Evolutionary conservation across 2,113 vertebrate genomes (phyloP).

Genomic region (Nerophis lumbriciformis): DNA sequence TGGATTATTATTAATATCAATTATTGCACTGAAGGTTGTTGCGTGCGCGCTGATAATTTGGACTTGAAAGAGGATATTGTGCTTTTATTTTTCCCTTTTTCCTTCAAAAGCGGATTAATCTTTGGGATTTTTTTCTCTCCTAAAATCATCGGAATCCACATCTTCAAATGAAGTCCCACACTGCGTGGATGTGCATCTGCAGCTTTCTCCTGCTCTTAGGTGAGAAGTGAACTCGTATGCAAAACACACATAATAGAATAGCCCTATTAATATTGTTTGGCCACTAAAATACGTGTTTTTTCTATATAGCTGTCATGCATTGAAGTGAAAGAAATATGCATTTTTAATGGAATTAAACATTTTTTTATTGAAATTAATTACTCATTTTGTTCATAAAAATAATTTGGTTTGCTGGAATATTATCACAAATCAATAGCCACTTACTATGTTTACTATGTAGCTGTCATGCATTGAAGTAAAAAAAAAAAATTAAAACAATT

Average conservation of each 20-base stretch:
- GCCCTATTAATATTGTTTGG: constrained; percentile 8
- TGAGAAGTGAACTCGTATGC: constrained; percentile 58
- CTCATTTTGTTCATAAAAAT: too few relatives aligned
- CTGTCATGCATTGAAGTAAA: too few relatives aligned
- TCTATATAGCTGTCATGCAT: too few relatives aligned
- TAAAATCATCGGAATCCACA: constrained; percentile 38
- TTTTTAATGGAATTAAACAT: neutral
- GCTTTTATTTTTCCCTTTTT: constrained; percentile 6
- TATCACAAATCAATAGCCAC: neutral
- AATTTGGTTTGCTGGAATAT: too few relatives aligned
- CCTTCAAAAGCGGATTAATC: constrained; percentile 36
- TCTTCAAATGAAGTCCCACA: constrained; percentile 59
- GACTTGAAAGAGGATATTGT: constrained; percentile 55
- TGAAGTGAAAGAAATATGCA: neutral
- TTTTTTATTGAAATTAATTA: too few relatives aligned
- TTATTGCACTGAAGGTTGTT: constrained; percentile 32
- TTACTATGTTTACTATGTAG: too few relatives aligned
- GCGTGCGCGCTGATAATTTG: constrained; percentile 23
- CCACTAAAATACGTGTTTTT: neutral
- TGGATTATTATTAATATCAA: constrained; percentile 57
- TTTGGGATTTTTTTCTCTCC: constrained; percentile 20
- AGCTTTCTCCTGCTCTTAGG: constrained; percentile 56
- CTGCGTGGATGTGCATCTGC: constrained; percentile 55
- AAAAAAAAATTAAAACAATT: too few relatives aligned
- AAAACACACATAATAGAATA: neutral